Percentiles rank a stretch among this genome's conserved stretches.
Evolutionary conservation across 2,888 invertebrate genomes (phyloP).

Genomic region (Anagyrus pseudococci): DNA sequence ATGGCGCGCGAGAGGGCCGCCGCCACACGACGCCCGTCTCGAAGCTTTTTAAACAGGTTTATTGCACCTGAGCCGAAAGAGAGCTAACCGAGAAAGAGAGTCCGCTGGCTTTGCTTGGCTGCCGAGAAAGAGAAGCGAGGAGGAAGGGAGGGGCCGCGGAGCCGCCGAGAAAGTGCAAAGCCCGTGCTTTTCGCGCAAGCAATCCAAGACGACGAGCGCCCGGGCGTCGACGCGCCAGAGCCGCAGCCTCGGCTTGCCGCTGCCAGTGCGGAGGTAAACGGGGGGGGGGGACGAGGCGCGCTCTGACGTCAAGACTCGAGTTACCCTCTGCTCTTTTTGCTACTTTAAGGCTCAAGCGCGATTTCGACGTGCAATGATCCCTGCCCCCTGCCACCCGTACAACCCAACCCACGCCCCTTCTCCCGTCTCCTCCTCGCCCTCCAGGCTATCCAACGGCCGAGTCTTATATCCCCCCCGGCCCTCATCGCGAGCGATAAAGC

Average conservation of each 20-base stretch:
- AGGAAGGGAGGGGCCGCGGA: background rate
- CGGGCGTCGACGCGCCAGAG: background rate
- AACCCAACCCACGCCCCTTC: background rate
- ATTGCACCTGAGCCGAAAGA: too few relatives aligned
- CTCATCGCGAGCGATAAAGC: background rate
- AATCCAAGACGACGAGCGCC: background rate
- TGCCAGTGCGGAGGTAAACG: background rate
- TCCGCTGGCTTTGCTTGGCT: too few relatives aligned
- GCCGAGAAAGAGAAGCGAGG: background rate
- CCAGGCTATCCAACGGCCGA: background rate
- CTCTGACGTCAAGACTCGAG: constrained; percentile 14
- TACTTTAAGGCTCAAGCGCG: too few relatives aligned
- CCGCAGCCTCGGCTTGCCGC: too few relatives aligned
- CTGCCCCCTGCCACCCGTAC: background rate
- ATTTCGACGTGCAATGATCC: constrained; percentile 6
- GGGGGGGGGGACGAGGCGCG: background rate
- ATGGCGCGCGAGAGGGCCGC: background rate
- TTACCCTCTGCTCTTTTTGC: constrained; percentile 4
- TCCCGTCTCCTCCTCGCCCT: background rate
- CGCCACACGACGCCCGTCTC: too few relatives aligned
- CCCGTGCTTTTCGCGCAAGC: background rate
- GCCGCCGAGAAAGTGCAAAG: background rate
- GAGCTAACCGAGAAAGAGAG: too few relatives aligned
- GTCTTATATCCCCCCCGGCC: background rate
- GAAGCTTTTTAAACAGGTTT: too few relatives aligned